Conservation (phyloP, 2,113 vertebrate species). For the Procavia capensis region DNA sequence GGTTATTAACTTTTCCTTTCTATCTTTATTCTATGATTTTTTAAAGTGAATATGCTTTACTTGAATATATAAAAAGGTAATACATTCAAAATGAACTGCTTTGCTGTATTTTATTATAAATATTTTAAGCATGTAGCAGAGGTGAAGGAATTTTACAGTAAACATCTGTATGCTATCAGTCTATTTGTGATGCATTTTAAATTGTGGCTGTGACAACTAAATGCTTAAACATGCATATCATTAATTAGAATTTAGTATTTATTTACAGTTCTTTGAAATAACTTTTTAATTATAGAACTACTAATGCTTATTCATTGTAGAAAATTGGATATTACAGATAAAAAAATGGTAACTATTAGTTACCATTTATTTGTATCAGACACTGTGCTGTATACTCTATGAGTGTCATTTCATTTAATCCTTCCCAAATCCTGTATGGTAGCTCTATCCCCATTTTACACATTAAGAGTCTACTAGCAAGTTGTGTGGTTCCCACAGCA, state of each 20-base stretch:
- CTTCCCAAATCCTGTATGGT: neutral
- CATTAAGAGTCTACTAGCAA: neutral
- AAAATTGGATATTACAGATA: neutral
- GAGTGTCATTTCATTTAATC: neutral
- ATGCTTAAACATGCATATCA: neutral
- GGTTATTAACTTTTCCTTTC: neutral
- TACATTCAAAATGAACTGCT: neutral
- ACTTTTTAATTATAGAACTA: neutral
- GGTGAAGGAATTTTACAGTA: neutral
- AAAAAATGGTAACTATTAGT: neutral
- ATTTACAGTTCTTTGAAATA: neutral
- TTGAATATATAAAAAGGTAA: neutral
- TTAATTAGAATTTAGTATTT: conserved; percentile 21
- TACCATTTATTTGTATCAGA: neutral
- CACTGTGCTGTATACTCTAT: neutral
- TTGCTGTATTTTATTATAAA: neutral
- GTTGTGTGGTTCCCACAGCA: no score
- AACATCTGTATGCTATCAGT: neutral
- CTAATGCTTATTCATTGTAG: neutral
- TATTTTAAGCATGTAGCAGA: neutral
- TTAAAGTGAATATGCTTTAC: neutral
- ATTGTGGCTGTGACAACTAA: neutral
- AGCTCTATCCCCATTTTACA: neutral
- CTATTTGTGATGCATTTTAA: conserved; percentile 25
- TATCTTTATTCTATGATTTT: neutral